Evolutionary conservation across 2,113 vertebrate species (phyloP), one percentile per base, ranked within the genome.

Genomic region (Seriola dumerili): DNA sequence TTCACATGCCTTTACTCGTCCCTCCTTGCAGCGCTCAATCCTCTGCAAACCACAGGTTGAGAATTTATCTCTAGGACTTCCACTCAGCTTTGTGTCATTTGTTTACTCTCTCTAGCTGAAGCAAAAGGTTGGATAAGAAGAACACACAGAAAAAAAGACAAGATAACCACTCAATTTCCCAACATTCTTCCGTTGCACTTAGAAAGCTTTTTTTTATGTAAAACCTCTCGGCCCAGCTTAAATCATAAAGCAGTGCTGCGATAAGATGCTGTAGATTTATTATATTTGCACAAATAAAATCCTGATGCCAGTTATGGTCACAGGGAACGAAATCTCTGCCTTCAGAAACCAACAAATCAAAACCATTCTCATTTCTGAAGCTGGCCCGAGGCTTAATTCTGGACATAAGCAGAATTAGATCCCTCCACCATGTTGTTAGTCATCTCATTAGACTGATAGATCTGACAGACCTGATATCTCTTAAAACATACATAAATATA

Each of bases 1-100:
- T 91, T 91, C 91, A 92, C 91, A 90, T 81, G 88, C 82, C 89
- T 88, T 83, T 65, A 83, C 85, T 78, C 81, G 84, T 84, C 83
- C 66, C 52, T 71, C 78, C 71, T 84, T 78, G 79, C 40, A 62
- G 4, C 9, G 7, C 80, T 89, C 85, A 75, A 85, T 85, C 80
- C 84, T 81, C 40, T 4, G 32, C 80, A 62, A 89, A 87, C 65
- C 76, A 81, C 71, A 80, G 72, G 77, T 88, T 65, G 76, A 61
- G 72, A 72, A 92, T 91, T 78, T 86, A 88, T 90, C 87, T 76
- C 38, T 12, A 40, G 12, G 42, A 76, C 63, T 85, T 88, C 76
- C 70, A 59, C 84, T 84, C 75, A 34, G 83, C 82, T 87, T 82
- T 29, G 61, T 88, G 76, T 77, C 78, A 85, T 88, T 80, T 87